A percentile compares a stretch with the other conserved stretches of the same genome.
Conservation (phyloP, 2,888 invertebrate species). For the Luperina testacea region DNA sequence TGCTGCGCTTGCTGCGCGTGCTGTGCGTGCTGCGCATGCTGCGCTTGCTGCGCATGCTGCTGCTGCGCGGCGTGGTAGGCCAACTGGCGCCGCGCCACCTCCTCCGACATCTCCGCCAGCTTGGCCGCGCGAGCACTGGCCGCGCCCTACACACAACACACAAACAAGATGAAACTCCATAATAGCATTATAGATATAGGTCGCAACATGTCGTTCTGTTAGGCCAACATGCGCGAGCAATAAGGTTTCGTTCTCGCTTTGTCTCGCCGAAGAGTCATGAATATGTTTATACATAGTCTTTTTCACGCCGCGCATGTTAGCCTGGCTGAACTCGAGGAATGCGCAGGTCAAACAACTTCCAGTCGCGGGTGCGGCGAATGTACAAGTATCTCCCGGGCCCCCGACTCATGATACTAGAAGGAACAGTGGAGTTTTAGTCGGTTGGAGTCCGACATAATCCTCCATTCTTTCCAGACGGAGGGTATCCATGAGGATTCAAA, state of each 20-base stretch:
- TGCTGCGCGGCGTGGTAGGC: conserved; percentile 70
- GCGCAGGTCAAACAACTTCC: background rate
- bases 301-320: background rate
- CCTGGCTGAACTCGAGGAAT: background rate
- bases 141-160: conserved; percentile 65
- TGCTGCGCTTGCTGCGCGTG: conserved; percentile 39
- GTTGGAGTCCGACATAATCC: no score
- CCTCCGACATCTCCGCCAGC: conserved; percentile 95
- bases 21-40: no score
- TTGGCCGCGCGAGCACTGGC: conserved; percentile 90
- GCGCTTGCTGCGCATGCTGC: background rate
- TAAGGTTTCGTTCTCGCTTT: background rate
- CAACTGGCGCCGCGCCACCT: conserved; percentile 92
- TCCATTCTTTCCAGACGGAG: no score
- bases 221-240: no score
- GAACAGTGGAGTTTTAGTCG: no score
- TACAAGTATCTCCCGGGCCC: no score
- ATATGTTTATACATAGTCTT: background rate
- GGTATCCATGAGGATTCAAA: no score
- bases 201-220: background rate
- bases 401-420: no score
- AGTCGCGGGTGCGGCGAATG: no score
- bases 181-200: background rate
- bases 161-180: background rate
- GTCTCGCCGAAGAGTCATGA: no score